A percentile compares a stretch with the other conserved stretches of the same genome.
phyloP scores from a whole-genome alignment of 2,113 vertebrate species.

The Gila orcuttii region DNA sequence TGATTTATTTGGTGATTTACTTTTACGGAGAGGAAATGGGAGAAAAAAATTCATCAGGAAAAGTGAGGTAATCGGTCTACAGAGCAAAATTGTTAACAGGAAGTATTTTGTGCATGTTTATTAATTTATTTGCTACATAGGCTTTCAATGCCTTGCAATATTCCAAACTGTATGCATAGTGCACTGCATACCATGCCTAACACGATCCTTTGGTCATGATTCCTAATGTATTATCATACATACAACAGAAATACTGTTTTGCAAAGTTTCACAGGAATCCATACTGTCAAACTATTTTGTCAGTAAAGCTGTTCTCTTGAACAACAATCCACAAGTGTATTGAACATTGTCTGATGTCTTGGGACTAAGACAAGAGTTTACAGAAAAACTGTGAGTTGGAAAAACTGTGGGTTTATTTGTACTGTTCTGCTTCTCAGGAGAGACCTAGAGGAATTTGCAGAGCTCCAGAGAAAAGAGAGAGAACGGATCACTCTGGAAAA shows the following conservation, averaged over 20 bases:
- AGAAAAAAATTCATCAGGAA: conserved; percentile 68
- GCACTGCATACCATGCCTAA: no score
- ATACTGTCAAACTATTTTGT: not conserved
- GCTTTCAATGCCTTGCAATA: no score
- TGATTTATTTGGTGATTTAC: conserved; percentile 97
- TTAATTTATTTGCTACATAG: no score
- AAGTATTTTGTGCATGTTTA: conserved; percentile 59
- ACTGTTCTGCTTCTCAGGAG: conserved; percentile 73
- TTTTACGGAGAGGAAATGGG: conserved; percentile 74
- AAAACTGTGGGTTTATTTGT: conserved; percentile 22
- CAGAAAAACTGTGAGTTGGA: conserved; percentile 13
- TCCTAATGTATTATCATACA: not conserved
- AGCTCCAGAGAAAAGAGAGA: conserved; percentile 78
- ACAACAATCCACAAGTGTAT: conserved; percentile 14
- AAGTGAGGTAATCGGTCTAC: conserved; percentile 80
- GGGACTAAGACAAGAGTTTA: conserved; percentile 3
- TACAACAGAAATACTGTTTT: not conserved
- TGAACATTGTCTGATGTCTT: conserved; percentile 26
- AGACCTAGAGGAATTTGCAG: conserved; percentile 80
- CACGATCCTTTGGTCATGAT: not conserved
- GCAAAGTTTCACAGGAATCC: not conserved
- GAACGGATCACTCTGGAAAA: conserved; percentile 72
- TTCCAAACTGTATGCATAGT: no score
- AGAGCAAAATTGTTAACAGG: conserved; percentile 73
- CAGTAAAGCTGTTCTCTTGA: conserved; percentile 7